Evolutionary conservation across 2,797 vertebrate genomes (phyloP).

Genomic region (Gallinago solitaria): DNA sequence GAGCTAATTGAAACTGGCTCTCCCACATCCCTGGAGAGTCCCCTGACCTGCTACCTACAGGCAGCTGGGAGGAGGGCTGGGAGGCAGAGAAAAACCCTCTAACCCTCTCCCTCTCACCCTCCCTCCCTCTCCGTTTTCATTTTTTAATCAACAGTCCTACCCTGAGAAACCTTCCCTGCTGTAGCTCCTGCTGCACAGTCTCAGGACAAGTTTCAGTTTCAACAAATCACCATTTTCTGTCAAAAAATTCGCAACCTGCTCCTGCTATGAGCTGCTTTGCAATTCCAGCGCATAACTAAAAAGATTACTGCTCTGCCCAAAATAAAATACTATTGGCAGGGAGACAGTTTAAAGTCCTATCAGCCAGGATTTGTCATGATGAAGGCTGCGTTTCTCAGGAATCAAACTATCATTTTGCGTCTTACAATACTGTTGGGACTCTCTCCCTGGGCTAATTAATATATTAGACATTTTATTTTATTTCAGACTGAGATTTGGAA

Average conservation of each 20-base stretch:
- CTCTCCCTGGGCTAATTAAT: slow-evolving; percentile 64
- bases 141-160: neutral
- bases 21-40: slow-evolving; percentile 26
- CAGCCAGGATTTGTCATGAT: slow-evolving; percentile 53
- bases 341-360: slow-evolving; percentile 50
- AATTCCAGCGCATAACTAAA: neutral
- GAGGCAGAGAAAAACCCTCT: neutral
- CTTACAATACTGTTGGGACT: slow-evolving; percentile 67
- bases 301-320: slow-evolving; percentile 42
- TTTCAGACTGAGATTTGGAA: slow-evolving; percentile 60
- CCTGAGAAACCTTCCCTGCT: neutral
- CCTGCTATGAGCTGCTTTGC: neutral
- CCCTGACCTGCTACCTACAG: slow-evolving; percentile 17
- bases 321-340: slow-evolving; percentile 49
- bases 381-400: slow-evolving; percentile 41
- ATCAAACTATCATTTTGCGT: slow-evolving; percentile 60
- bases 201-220: slow-evolving; percentile 43
- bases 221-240: slow-evolving; percentile 44
- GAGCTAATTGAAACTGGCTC: slow-evolving; percentile 59
- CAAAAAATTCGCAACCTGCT: slow-evolving; percentile 27
- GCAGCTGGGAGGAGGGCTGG: neutral
- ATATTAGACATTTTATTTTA: slow-evolving; percentile 61
- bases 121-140: neutral
- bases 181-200: neutral
- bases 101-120: neutral